A percentile compares a stretch with the other conserved stretches of the same genome.
Conservation (phyloP, 2,797 vertebrate genomes). For the Tapera naevia region DNA sequence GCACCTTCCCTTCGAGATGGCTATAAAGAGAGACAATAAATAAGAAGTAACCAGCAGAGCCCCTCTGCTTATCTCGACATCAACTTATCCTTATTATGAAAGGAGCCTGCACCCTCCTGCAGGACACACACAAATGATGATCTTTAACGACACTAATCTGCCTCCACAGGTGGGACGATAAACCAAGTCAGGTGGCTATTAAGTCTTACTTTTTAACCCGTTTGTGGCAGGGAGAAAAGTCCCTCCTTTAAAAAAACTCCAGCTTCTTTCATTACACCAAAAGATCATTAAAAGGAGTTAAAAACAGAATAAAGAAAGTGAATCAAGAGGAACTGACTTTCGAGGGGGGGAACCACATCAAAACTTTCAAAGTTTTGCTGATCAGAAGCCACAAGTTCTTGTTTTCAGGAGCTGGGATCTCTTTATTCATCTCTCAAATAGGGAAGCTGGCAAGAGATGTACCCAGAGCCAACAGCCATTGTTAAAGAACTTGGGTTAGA, state of each 20-base stretch:
- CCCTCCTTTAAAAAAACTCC: neutral
- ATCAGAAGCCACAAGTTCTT: neutral
- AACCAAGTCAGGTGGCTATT: constrained; percentile 57
- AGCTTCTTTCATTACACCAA: neutral
- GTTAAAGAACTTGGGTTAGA: neutral
- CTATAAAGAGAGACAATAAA: constrained; percentile 84
- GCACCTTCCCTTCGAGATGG: constrained; percentile 77
- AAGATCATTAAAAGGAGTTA: neutral
- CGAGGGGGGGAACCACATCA: neutral
- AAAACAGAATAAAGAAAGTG: neutral
- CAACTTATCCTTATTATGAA: constrained; percentile 85
- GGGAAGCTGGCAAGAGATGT: neutral
- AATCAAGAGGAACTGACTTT: neutral
- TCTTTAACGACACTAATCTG: constrained; percentile 76
- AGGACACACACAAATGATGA: constrained; percentile 62
- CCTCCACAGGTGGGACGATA: constrained; percentile 67
- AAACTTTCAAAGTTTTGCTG: neutral
- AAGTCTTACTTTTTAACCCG: constrained; percentile 61
- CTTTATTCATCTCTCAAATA: neutral
- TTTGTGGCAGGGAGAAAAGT: neutral
- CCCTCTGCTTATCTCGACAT: constrained; percentile 77
- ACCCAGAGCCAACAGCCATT: neutral
- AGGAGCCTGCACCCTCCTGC: constrained; percentile 67
- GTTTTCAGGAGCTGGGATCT: neutral
- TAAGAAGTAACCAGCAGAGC: constrained; percentile 78